These are phyloP conservation scores for Aramus guarauna DNA, from an alignment of 2,113 vertebrate species.

Conservation along the genomic window DNA sequence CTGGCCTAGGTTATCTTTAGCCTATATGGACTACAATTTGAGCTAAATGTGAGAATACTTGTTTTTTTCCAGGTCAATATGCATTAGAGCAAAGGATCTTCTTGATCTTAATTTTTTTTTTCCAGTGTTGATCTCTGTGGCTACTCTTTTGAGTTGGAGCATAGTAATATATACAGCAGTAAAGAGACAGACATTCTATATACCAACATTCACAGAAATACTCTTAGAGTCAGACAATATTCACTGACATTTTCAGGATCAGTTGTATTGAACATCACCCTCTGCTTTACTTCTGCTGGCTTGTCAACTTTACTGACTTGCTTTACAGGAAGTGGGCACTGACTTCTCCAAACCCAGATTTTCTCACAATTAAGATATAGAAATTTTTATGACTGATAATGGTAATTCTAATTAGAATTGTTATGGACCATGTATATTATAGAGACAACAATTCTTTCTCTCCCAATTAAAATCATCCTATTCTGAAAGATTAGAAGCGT, in stretches of 20 bases:
- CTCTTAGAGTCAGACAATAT: not conserved
- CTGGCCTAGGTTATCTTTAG: not conserved
- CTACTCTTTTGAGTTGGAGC: not conserved
- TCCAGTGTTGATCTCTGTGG: not conserved
- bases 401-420: not conserved
- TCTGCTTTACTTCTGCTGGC: not conserved
- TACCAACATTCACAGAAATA: not conserved
- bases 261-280: not conserved
- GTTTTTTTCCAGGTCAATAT: not conserved
- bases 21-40: not conserved
- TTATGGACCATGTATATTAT: not conserved
- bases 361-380: not conserved
- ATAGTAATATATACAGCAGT: not conserved
- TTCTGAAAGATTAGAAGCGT: not conserved
- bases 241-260: not conserved
- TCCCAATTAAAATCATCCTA: not conserved
- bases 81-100: not conserved
- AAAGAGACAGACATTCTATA: not conserved
- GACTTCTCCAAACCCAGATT: not conserved
- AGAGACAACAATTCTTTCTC: not conserved
- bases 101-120: not conserved
- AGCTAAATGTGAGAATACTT: not conserved
- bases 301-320: not conserved
- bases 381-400: not conserved
- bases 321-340: not conserved